Conservation (phyloP, 2,797 vertebrate genomes). For the Sebastes oblongus region DNA sequence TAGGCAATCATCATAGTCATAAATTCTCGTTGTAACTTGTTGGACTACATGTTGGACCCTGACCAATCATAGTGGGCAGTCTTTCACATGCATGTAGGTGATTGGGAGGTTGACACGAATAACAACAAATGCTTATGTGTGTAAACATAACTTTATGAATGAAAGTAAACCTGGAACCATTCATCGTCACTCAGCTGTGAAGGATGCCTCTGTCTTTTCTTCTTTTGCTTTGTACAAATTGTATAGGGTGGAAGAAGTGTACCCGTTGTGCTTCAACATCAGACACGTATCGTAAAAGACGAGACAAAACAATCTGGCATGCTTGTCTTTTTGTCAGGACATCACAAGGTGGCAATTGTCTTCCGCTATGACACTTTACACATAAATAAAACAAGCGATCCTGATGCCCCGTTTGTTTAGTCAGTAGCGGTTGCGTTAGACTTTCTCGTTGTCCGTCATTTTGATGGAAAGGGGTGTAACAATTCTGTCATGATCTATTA, state of each 20-base stretch:
- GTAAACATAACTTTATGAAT: not conserved
- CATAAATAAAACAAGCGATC: not conserved
- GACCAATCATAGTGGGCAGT: not conserved
- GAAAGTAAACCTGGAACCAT: not conserved
- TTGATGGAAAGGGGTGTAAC: too few relatives aligned
- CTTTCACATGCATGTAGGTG: not conserved
- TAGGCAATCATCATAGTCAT: not conserved
- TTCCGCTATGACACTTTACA: not conserved
- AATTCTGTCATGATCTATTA: too few relatives aligned
- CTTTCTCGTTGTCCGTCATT: too few relatives aligned
- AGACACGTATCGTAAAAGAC: not conserved
- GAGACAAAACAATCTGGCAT: not conserved
- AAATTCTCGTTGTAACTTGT: not conserved
- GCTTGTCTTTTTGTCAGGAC: not conserved
- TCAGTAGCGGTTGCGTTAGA: too few relatives aligned
- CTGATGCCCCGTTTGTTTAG: not conserved
- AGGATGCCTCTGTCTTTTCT: not conserved
- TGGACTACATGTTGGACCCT: not conserved
- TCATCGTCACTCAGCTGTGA: not conserved
- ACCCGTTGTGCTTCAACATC: not conserved
- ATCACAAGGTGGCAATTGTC: not conserved
- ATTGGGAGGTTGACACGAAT: not conserved
- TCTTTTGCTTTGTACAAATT: not conserved
- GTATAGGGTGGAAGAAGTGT: not conserved
- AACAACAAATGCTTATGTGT: not conserved